Base-by-base conservation (phyloP, 1,140 invertebrate genomes). In the Papilio xuthus region DNA sequence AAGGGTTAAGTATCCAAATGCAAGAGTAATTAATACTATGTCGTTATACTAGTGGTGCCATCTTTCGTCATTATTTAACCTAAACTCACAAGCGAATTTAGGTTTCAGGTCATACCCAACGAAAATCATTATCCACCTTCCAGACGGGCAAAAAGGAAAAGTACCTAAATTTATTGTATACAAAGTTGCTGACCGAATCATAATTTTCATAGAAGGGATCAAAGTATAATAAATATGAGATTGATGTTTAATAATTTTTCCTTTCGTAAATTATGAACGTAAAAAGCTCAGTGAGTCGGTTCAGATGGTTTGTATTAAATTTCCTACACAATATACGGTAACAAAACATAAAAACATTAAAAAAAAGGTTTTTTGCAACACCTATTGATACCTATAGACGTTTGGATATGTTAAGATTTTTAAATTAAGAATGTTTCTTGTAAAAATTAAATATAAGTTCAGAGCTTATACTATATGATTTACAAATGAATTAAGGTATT, bases 161-260 rank as follows among this genome's bases (percentile, higher is more conserved):
- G 50, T 53, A 53, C 6, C 4, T 50, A 53, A 53, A 20, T 23
- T 23, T 60, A 60, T 60, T 20, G 53, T 23, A 18, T 50, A 60
- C 53, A 26, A 60, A 60, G 0, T 23, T 23, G 53, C 53, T 23
- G 53, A 60, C 53, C 53, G 53, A 23, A 20, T 60, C 3, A 23
- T 60, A 23, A 60, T 60, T 60, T 60, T 60, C 20, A 20, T 60
- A 20, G 53, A 60, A 60, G 53, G 53, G 20, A 60, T 60, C 20
- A 60, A 60, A 60, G 53, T 60, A 60, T 60, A 60, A 60, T 23
- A 60, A 20, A 53, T 53, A 53, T 53, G 50, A 53, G 50, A 53
- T 53, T n/a, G n/a, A 53, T 53, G 50, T 53, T 53, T 60, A 60
- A 60, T 60, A 23, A 60, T 23, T 23, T 60, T 12, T 23, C 8